These are phyloP conservation scores for Drosophila eugracilis DNA, from an alignment of 1,140 invertebrate species.

Conservation along the genomic window DNA sequence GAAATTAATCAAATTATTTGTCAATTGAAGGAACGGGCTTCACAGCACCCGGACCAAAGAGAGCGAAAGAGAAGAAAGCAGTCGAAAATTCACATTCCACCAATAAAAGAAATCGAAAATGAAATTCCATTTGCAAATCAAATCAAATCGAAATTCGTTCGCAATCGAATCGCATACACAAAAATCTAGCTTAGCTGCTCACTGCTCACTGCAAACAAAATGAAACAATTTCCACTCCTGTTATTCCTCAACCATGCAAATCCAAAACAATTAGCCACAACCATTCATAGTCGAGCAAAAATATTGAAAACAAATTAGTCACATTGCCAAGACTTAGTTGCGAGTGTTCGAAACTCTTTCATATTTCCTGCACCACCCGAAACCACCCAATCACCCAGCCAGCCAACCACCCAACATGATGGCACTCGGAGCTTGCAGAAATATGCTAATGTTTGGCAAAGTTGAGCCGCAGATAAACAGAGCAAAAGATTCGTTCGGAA, in stretches of 20 bases:
- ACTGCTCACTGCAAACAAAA: slow-evolving; percentile 50
- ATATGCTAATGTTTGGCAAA: slow-evolving; percentile 51
- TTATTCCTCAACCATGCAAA: slow-evolving; percentile 36
- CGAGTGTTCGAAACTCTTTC: slow-evolving; percentile 22
- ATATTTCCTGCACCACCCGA: slow-evolving; percentile 28
- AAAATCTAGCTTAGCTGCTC: slow-evolving; percentile 52
- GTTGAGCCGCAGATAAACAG: slow-evolving; percentile 30
- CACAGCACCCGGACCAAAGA: slow-evolving; percentile 67
- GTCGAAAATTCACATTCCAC: slow-evolving; percentile 56
- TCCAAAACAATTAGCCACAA: slow-evolving; percentile 64
- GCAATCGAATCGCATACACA: slow-evolving; percentile 57
- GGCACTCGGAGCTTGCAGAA: slow-evolving; percentile 31
- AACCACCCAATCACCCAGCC: not conserved
- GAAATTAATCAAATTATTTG: slow-evolving; percentile 60
- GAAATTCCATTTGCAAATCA: slow-evolving; percentile 69
- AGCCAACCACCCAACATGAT: not conserved
- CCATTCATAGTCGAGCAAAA: slow-evolving; percentile 58
- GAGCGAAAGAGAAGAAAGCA: slow-evolving; percentile 82
- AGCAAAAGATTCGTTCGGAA: slow-evolving; percentile 14
- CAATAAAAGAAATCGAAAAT: slow-evolving; percentile 30
- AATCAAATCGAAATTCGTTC: slow-evolving; percentile 60
- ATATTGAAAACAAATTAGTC: slow-evolving; percentile 48
- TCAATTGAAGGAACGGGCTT: slow-evolving; percentile 55
- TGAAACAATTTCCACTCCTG: slow-evolving; percentile 20
- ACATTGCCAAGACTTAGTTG: slow-evolving; percentile 45